Evolutionary conservation across 2,113 vertebrate genomes (phyloP), one percentile per base, ranked within the genome.

Genomic region (Herpetotheres cachinnans): DNA sequence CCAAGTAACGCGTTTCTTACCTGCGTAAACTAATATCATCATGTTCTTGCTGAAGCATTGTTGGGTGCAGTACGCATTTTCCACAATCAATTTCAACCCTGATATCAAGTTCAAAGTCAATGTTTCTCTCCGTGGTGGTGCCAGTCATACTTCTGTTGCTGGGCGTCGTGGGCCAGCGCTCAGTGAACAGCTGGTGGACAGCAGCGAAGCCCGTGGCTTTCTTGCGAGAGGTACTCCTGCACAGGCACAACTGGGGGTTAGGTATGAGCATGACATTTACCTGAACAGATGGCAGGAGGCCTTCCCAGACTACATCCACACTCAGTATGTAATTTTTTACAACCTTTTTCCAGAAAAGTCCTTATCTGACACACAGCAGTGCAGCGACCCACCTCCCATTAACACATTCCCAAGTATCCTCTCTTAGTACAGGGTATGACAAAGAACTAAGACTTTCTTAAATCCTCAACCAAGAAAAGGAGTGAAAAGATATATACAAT

Each of bases 31-130:
- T 98, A 36, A 99, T 97, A 42, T 99, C 99, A 42, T 99, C 99
- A 0, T 99, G 99, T 87, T 99, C 99, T 16, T 98, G 98, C 58
- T 99, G 98, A 94, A 99, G 99, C 49, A 98, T 99, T 9, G 98
- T 99, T 40, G 99, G 99, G 86, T 99, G 99, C 86, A 99, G 98
- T 36, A 99, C 99, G 95, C 99, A 99, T 96, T 99, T 99, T 34
- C 99, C 99, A 84, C 99, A 99, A 88, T 99, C 99, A 24, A 99
- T 99, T 98, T 99, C 99, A 72, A 99, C 99, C 27, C 99, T 99
- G 74, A 99, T 98, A 54, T 99, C 99, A 63, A 99, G 98, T 96
- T 99, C 99, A 95, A 99, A 99, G 97, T 99, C 99, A 16, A 99
- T 99, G 98, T 99, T 99, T 83, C 99, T 98, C 86, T 99, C 99